Conservation (phyloP, 2,888 invertebrate species). For the Standfussiana lucernea region DNA sequence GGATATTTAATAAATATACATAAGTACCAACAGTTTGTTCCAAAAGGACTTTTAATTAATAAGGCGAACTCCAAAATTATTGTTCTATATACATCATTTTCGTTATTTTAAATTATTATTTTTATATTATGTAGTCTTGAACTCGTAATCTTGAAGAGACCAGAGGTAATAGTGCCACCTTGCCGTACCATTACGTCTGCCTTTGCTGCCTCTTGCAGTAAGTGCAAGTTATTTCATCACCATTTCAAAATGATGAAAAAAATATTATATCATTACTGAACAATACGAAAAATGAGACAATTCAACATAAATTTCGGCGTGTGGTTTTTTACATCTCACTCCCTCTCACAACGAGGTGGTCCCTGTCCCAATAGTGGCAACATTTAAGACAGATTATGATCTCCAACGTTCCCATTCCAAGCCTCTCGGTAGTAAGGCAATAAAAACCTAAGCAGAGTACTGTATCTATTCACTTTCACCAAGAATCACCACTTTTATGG, state of each 20-base stretch:
- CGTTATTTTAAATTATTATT: neutral
- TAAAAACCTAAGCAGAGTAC: neutral
- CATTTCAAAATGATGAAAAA: neutral
- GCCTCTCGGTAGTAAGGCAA: neutral
- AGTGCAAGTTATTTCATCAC: neutral
- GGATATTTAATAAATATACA: no score
- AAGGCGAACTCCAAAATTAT: conserved; percentile 19
- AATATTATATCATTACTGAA: neutral
- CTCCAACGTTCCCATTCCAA: neutral
- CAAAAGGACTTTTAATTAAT: conserved; percentile 11
- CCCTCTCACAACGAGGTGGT: neutral
- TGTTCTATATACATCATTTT: neutral
- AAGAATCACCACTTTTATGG: neutral
- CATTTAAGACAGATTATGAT: neutral
- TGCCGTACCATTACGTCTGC: neutral
- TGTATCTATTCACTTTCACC: neutral
- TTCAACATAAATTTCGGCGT: no score
- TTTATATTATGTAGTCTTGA: neutral
- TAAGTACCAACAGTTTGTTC: conserved; percentile 1
- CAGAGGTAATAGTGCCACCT: neutral
- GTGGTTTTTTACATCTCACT: neutral
- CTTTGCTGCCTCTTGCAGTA: neutral
- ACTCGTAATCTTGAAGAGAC: neutral
- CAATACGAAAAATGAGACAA: no score
- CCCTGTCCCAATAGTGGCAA: neutral